These are phyloP conservation scores for Nebria salina DNA, from an alignment of 2,888 invertebrate species.

Conservation along the genomic window DNA sequence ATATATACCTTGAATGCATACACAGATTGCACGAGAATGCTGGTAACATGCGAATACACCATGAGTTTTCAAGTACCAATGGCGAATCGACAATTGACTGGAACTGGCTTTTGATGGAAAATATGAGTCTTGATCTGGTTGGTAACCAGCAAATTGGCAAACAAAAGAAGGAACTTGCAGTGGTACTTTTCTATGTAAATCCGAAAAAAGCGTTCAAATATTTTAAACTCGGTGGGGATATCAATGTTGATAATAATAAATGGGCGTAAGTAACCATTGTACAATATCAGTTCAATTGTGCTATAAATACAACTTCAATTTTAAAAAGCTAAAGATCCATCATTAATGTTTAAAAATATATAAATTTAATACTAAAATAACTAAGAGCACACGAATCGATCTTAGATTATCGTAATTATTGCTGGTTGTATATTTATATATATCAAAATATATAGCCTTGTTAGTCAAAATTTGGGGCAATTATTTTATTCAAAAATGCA, in stretches of 20 bases:
- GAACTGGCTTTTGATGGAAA: constrained; percentile 66
- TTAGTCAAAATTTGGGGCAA: too few species aligned
- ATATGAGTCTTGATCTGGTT: constrained; percentile 64
- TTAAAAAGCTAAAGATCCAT: too few species aligned
- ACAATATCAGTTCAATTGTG: background rate
- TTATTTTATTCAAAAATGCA: too few species aligned
- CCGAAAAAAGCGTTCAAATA: constrained; percentile 64
- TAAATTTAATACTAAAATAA: too few species aligned
- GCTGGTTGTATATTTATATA: too few species aligned
- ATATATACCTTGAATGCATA: background rate
- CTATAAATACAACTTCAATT: background rate
- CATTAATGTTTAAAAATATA: too few species aligned
- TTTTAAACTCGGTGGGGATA: constrained; percentile 65
- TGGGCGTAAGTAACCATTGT: constrained; percentile 63
- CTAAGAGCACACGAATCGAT: too few species aligned
- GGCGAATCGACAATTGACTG: constrained; percentile 64
- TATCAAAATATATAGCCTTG: too few species aligned
- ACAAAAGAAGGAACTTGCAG: constrained; percentile 61
- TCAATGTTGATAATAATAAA: constrained; percentile 66
- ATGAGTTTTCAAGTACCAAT: constrained; percentile 61
- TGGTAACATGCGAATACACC: constrained; percentile 32
- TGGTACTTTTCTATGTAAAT: constrained; percentile 66
- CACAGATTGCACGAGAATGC: constrained; percentile 15
- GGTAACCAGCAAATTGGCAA: constrained; percentile 61
- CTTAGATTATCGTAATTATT: too few species aligned